These are phyloP conservation scores for Ceyx margarethae DNA, from an alignment of 2,113 vertebrate genomes.

Conservation along the genomic window DNA sequence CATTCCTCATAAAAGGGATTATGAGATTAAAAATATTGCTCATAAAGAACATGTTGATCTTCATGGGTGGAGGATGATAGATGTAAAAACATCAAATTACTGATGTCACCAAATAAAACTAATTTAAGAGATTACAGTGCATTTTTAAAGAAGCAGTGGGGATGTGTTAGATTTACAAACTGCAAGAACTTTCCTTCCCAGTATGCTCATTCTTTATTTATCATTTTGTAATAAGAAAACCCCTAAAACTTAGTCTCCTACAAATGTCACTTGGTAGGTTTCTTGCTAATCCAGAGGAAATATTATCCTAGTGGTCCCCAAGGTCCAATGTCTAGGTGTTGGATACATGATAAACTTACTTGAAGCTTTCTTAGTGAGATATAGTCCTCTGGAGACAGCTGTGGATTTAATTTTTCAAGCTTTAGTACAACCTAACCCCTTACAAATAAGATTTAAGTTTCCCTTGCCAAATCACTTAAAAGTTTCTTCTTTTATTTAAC, in stretches of 20 bases:
- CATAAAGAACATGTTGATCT: neutral
- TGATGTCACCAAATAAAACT: constrained; percentile 48
- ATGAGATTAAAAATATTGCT: constrained; percentile 48
- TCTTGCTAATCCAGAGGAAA: constrained; percentile 81
- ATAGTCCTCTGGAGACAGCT: constrained; percentile 72
- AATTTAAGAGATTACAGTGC: constrained; percentile 24
- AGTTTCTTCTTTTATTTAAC: constrained; percentile 72
- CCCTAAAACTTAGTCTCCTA: constrained; percentile 48
- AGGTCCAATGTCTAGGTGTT: constrained; percentile 80
- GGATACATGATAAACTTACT: constrained; percentile 81
- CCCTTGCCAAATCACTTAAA: constrained; percentile 76
- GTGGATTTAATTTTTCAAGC: constrained; percentile 76
- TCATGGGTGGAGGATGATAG: neutral
- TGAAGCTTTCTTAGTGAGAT: constrained; percentile 76
- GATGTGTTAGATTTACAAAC: constrained; percentile 54
- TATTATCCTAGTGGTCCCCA: constrained; percentile 76
- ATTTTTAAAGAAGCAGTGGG: constrained; percentile 22
- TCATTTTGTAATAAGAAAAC: constrained; percentile 71
- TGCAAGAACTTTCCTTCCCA: constrained; percentile 38
- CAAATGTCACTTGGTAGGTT: constrained; percentile 74
- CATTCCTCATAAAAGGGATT: constrained; percentile 34
- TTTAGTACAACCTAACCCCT: constrained; percentile 70
- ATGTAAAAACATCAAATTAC: constrained; percentile 23
- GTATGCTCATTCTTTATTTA: constrained; percentile 65
- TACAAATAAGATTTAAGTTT: constrained; percentile 81